Evolutionary conservation across 2,797 vertebrate genomes (phyloP).

Genomic region (Pipistrellus pygmaeus): DNA sequence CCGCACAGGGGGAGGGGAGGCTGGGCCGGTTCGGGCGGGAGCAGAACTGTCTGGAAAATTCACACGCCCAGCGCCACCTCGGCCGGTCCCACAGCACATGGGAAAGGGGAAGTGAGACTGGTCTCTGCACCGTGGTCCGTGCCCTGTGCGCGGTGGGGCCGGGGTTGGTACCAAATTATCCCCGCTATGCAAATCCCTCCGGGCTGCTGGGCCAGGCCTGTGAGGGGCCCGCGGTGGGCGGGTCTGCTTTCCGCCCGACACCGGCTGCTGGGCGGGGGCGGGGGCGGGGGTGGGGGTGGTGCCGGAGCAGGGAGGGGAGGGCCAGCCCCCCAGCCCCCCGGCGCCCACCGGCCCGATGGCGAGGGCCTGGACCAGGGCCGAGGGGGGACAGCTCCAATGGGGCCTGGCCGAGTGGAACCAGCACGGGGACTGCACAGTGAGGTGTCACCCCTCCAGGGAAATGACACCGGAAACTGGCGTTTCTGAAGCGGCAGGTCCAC

Average conservation of each 20-base stretch:
- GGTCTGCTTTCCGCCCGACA: too few relatives aligned
- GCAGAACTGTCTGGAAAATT: slow-evolving; percentile 48
- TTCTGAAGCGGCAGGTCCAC: background rate
- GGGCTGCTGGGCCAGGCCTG: slow-evolving; percentile 91
- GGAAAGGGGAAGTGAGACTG: slow-evolving; percentile 96
- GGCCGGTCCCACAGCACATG: slow-evolving; percentile 80
- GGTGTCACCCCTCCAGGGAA: background rate
- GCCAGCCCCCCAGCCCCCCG: background rate
- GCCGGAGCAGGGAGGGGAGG: slow-evolving; percentile 81
- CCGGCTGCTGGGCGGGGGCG: slow-evolving; percentile 75
- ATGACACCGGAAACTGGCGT: background rate
- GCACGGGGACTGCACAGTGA: background rate
- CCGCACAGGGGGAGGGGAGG: too few relatives aligned
- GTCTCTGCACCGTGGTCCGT: slow-evolving; percentile 91
- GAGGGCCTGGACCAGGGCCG: fast-evolving
- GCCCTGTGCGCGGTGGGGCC: slow-evolving; percentile 87
- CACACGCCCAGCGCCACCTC: slow-evolving; percentile 69
- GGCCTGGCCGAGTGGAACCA: background rate
- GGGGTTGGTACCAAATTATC: slow-evolving; percentile 95
- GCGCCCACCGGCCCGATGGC: too few relatives aligned
- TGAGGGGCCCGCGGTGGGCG: slow-evolving; percentile 88
- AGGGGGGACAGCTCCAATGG: background rate
- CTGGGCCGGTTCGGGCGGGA: background rate
- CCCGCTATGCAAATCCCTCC: slow-evolving; percentile 96
- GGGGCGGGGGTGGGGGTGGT: slow-evolving; percentile 79